Evolutionary conservation across 1,140 invertebrate genomes (phyloP).

Genomic region (Drosophila hydei): DNA sequence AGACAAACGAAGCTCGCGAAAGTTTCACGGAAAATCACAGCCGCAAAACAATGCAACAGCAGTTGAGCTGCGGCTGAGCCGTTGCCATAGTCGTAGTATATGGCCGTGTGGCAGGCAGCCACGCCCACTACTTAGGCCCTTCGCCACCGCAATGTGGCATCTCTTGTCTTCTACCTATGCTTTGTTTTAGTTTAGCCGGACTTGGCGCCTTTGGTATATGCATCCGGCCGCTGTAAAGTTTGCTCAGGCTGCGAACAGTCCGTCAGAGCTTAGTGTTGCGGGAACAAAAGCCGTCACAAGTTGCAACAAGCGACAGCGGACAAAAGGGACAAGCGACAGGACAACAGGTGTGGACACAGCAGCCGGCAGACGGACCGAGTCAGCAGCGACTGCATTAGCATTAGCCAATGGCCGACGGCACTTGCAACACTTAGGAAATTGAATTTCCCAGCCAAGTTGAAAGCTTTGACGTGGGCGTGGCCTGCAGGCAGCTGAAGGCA

Average conservation of each 20-base stretch:
- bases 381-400: constrained; percentile 33
- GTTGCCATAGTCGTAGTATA: too few species aligned
- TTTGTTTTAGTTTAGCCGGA: constrained; percentile 21
- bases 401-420: constrained; percentile 28
- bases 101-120: not conserved
- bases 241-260: constrained; percentile 4
- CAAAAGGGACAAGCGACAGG: constrained; percentile 4
- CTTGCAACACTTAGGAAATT: constrained; percentile 50
- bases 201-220: constrained; percentile 43
- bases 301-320: constrained; percentile 54
- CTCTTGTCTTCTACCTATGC: constrained; percentile 3
- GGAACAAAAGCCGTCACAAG: constrained; percentile 44
- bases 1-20: constrained; percentile 18
- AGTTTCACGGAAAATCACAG: constrained; percentile 28
- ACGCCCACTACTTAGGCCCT: not conserved
- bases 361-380: constrained; percentile 4
- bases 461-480: not conserved
- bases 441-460: constrained; percentile 39
- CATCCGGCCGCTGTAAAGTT: constrained; percentile 30
- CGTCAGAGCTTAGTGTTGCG: constrained; percentile 45
- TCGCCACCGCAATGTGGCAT: not conserved
- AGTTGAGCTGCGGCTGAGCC: constrained; percentile 20
- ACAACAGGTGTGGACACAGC: constrained; percentile 17
- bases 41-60: constrained; percentile 37
- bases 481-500: not conserved